Evolutionary conservation across 1,140 invertebrate genomes (phyloP).

Genomic region (Dysdera silvatica): DNA sequence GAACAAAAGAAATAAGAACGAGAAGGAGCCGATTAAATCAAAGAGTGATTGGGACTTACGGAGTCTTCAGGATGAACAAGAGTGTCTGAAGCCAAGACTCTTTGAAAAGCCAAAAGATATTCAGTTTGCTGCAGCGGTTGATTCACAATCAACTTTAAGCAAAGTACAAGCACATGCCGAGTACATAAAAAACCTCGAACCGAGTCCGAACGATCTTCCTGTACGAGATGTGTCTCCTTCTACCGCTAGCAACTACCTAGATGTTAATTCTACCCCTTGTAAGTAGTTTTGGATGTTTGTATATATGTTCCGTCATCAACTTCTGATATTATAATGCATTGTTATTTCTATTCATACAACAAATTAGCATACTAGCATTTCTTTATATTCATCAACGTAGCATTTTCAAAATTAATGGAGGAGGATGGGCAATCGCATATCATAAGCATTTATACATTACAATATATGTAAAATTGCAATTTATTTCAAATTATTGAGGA

Average conservation of each 20-base stretch:
- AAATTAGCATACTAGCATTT: too few relatives aligned
- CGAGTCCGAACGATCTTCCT: slow-evolving; percentile 21
- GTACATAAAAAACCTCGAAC: slow-evolving; percentile 20
- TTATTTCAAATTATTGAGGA: too few relatives aligned
- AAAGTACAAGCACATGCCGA: background rate
- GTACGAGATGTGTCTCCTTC: slow-evolving; percentile 12
- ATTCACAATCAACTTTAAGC: background rate
- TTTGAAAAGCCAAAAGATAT: background rate
- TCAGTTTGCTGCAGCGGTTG: background rate
- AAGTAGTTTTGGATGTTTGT: too few relatives aligned
- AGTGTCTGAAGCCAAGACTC: background rate
- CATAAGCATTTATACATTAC: too few relatives aligned
- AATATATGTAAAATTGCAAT: too few relatives aligned
- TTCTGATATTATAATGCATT: too few relatives aligned
- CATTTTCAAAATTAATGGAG: too few relatives aligned
- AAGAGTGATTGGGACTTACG: slow-evolving; percentile 27
- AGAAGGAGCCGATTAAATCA: slow-evolving; percentile 14
- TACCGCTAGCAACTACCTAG: slow-evolving; percentile 17
- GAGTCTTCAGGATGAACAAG: slow-evolving; percentile 16
- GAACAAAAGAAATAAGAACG: background rate
- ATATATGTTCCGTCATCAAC: too few relatives aligned
- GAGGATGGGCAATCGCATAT: too few relatives aligned
- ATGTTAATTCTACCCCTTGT: slow-evolving; percentile 19
- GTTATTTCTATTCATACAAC: too few relatives aligned
- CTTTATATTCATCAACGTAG: too few relatives aligned